phyloP scores from a whole-genome alignment of 2,113 vertebrate genomes.

The Erythrocercus mccallii region DNA sequence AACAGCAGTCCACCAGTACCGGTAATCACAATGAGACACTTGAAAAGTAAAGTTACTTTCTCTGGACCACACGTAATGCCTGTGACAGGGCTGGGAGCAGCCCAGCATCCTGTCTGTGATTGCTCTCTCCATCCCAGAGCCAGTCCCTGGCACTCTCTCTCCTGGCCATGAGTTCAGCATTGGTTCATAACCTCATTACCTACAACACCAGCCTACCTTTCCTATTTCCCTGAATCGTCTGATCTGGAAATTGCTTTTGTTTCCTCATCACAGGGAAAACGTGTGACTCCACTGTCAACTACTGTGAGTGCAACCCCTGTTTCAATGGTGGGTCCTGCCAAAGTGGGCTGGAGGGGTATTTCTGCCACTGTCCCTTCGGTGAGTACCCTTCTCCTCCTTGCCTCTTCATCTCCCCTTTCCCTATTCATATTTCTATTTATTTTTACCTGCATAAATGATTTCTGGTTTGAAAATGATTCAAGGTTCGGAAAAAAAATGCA shows the following conservation, averaged over 20 bases:
- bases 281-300: slow-evolving; percentile 92
- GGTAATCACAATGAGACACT: not conserved
- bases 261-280: slow-evolving; percentile 79
- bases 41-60: not conserved
- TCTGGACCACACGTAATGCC: not conserved
- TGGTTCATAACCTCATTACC: not conserved
- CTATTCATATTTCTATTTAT: not conserved
- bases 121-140: not conserved
- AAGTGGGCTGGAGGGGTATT: slow-evolving; percentile 90
- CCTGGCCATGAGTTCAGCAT: not conserved
- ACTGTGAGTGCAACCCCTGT: slow-evolving; percentile 97
- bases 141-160: not conserved
- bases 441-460: not conserved
- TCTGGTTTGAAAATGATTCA: not conserved
- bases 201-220: not conserved
- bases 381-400: slow-evolving; percentile 63
- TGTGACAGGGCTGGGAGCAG: not conserved
- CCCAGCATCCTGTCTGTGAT: not conserved
- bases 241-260: slow-evolving; percentile 14
- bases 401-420: not conserved
- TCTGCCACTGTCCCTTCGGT: slow-evolving; percentile 97
- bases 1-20: not conserved
- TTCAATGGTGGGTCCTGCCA: slow-evolving; percentile 98
- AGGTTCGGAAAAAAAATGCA: not conserved
- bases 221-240: not conserved